Evolutionary conservation across 2,113 vertebrate genomes (phyloP).

Genomic region (Mustelus asterias): DNA sequence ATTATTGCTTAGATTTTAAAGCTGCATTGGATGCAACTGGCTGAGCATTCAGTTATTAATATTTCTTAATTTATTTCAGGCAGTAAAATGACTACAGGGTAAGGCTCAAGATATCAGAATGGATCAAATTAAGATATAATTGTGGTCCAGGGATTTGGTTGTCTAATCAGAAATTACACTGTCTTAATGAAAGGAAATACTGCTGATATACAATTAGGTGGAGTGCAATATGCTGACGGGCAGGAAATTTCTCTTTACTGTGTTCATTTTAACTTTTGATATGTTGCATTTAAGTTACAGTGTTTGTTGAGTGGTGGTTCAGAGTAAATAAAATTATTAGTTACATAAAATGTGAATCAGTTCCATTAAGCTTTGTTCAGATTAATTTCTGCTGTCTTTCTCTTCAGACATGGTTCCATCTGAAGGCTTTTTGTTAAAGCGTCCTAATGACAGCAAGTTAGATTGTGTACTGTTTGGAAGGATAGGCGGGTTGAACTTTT

Average conservation of each 20-base stretch:
- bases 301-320: neutral
- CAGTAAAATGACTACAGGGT: neutral
- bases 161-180: slow-evolving; percentile 6
- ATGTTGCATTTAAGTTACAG: neutral
- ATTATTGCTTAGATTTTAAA: neutral
- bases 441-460: neutral
- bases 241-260: neutral
- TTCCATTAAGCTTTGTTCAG: neutral
- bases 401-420: neutral
- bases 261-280: slow-evolving; percentile 6
- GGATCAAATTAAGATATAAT: slow-evolving; percentile 26
- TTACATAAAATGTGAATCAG: neutral
- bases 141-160: neutral
- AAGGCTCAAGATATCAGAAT: neutral
- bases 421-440: neutral
- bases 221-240: neutral
- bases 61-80: slow-evolving; percentile 3
- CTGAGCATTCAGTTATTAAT: neutral
- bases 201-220: neutral
- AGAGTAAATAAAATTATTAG: neutral
- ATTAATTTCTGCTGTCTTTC: neutral
- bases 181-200: slow-evolving; percentile 12
- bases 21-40: neutral
- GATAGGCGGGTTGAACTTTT: neutral
- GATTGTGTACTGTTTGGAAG: neutral